Percentiles rank a stretch among this genome's conserved stretches.
Conservation (phyloP, 2,797 vertebrate species). For the Rhinatrema bivittatum region DNA sequence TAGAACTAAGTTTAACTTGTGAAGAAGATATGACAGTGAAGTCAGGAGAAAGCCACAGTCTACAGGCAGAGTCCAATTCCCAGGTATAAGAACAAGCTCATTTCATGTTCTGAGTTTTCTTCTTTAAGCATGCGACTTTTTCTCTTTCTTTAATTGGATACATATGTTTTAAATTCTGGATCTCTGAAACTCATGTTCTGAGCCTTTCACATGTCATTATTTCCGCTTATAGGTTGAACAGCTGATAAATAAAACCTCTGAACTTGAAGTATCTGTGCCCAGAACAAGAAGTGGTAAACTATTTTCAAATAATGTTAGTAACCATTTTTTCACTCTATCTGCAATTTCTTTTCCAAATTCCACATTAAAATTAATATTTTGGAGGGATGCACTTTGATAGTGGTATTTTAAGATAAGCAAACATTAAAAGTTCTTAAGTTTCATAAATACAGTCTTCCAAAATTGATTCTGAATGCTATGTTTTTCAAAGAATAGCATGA, state of each 20-base stretch:
- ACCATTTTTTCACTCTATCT: not conserved
- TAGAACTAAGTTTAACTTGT: conserved; percentile 27
- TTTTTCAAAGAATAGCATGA: too few species aligned
- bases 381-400: too few species aligned
- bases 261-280: conserved; percentile 52
- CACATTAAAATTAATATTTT: not conserved
- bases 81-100: conserved; percentile 40
- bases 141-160: conserved; percentile 1
- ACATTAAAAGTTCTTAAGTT: too few species aligned
- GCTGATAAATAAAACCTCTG: conserved; percentile 54
- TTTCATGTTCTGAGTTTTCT: conserved; percentile 13
- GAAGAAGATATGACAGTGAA: conserved; percentile 20
- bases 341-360: too few species aligned
- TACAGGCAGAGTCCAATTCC: conserved; percentile 12
- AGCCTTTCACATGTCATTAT: not conserved
- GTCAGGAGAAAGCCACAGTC: conserved; percentile 17
- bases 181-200: not conserved
- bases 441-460: too few species aligned
- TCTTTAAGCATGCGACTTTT: conserved; percentile 7
- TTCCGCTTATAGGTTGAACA: conserved; percentile 44
- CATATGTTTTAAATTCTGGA: fast-evolving
- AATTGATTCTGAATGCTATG: too few species aligned
- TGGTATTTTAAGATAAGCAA: too few species aligned
- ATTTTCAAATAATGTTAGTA: conserved; percentile 48
- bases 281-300: conserved; percentile 77